A percentile compares a stretch with the other conserved stretches of the same genome.
phyloP scores from a whole-genome alignment of 1,140 invertebrate species.

The Bombus consobrinus region DNA sequence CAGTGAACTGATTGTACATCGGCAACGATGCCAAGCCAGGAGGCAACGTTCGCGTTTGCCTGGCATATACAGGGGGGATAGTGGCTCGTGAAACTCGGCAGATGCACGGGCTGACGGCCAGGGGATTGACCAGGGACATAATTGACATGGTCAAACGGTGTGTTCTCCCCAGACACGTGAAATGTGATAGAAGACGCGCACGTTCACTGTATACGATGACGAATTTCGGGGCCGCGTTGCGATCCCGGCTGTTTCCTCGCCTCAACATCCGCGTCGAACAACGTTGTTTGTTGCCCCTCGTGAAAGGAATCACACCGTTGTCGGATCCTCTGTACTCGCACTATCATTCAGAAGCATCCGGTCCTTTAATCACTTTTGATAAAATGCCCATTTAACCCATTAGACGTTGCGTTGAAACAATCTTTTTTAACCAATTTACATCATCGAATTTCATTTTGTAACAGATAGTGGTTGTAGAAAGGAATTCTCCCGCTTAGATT shows the following conservation, averaged over 20 bases:
- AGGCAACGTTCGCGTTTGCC: conserved; percentile 57
- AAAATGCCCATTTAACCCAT: too few relatives aligned
- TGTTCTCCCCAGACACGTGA: conserved; percentile 64
- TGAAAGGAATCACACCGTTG: background rate
- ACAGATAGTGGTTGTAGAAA: too few relatives aligned
- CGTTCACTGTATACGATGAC: conserved; percentile 28
- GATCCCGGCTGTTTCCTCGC: conserved; percentile 10
- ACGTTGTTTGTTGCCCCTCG: conserved; percentile 14
- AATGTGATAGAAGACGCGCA: conserved; percentile 58
- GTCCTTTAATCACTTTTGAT: background rate
- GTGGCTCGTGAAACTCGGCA: conserved; percentile 65
- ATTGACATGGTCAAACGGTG: conserved; percentile 67
- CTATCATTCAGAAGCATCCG: background rate
- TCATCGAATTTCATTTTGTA: too few relatives aligned
- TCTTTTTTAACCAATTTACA: too few relatives aligned
- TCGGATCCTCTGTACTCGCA: background rate
- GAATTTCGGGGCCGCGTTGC: conserved; percentile 28
- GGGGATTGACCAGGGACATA: conserved; percentile 66
- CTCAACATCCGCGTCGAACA: conserved; percentile 12
- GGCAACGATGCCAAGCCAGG: conserved; percentile 35
- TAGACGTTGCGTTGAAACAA: too few relatives aligned
- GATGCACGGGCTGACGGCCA: conserved; percentile 60
- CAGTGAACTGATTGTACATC: conserved; percentile 65
- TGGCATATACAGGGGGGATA: conserved; percentile 16
- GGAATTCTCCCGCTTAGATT: too few relatives aligned